Evolutionary conservation across 2,888 invertebrate species (phyloP).

Genomic region (Protula sp.): DNA sequence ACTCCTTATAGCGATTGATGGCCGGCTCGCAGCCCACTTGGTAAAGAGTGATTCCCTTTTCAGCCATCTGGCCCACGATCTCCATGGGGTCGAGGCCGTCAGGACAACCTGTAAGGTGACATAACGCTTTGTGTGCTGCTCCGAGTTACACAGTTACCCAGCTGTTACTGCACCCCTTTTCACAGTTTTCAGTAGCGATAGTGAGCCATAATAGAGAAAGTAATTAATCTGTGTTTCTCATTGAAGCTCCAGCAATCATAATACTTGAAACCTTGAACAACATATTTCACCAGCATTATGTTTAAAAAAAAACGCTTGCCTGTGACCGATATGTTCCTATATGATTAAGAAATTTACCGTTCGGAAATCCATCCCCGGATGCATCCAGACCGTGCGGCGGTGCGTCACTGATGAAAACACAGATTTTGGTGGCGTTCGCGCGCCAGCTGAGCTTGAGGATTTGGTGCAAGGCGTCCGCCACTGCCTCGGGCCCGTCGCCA

Average conservation of each 20-base stretch:
- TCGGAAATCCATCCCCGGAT: conserved; percentile 31
- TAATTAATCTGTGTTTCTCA: no score
- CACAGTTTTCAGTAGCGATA: no score
- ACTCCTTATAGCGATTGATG: conserved; percentile 36
- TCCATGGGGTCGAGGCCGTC: conserved; percentile 40
- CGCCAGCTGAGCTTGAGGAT: conserved; percentile 41
- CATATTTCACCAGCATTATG: no score
- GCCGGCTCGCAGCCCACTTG: conserved; percentile 42
- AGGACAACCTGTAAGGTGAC: conserved; percentile 32
- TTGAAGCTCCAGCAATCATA: no score
- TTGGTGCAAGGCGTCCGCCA: conserved; percentile 43
- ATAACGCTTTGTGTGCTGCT: no score
- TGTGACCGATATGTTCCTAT: no score
- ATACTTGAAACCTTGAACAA: no score
- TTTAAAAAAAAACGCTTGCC: no score
- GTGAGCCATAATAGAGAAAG: no score
- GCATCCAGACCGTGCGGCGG: conserved; percentile 41
- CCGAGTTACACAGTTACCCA: no score
- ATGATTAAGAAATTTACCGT: no score
- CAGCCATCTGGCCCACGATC: conserved; percentile 31
- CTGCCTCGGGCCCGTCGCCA: conserved; percentile 43
- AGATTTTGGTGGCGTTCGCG: conserved; percentile 39
- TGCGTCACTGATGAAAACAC: conserved; percentile 42
- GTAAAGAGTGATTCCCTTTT: conserved; percentile 42
- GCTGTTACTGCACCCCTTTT: no score